Conservation (phyloP, 1,140 invertebrate genomes). For the Aporrectodea caliginosa region DNA sequence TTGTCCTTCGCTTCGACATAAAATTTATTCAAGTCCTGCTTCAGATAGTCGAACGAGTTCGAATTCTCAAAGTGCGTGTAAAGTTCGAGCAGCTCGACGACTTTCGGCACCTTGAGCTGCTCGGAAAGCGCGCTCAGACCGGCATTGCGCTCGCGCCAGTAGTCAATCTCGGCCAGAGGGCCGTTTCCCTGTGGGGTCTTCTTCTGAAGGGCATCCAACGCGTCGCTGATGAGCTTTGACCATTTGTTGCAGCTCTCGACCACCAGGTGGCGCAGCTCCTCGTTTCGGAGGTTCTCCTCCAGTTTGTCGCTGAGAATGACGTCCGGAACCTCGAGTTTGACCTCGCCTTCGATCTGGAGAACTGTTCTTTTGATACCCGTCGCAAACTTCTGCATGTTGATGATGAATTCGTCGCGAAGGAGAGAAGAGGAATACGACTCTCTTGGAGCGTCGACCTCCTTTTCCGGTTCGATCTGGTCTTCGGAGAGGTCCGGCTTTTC, state of each 20-base stretch:
- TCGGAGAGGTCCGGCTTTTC: neutral
- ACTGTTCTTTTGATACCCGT: slow-evolving; percentile 54
- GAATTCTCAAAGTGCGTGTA: slow-evolving; percentile 56
- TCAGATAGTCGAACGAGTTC: slow-evolving; percentile 22
- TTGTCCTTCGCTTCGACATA: slow-evolving; percentile 79
- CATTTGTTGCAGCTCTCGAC: slow-evolving; percentile 49
- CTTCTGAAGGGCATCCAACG: slow-evolving; percentile 50
- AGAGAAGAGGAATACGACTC: slow-evolving; percentile 43
- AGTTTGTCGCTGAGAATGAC: slow-evolving; percentile 44
- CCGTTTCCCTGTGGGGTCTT: slow-evolving; percentile 64
- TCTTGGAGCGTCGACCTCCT: neutral
- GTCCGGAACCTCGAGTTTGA: slow-evolving; percentile 54
- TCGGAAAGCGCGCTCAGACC: slow-evolving; percentile 72
- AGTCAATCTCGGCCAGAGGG: slow-evolving; percentile 75
- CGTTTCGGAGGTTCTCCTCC: slow-evolving; percentile 49
- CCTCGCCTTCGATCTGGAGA: slow-evolving; percentile 57
- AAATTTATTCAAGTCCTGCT: slow-evolving; percentile 62
- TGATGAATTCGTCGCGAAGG: slow-evolving; percentile 57
- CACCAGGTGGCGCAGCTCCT: slow-evolving; percentile 47
- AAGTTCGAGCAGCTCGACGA: slow-evolving; percentile 63
- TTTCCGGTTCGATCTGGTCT: neutral
- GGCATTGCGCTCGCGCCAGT: slow-evolving; percentile 74
- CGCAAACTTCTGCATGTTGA: slow-evolving; percentile 57
- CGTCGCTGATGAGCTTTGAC: slow-evolving; percentile 49
- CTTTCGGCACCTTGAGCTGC: slow-evolving; percentile 69